phyloP scores from a whole-genome alignment of 1,140 invertebrate species.

The Oryctes rhinoceros region DNA sequence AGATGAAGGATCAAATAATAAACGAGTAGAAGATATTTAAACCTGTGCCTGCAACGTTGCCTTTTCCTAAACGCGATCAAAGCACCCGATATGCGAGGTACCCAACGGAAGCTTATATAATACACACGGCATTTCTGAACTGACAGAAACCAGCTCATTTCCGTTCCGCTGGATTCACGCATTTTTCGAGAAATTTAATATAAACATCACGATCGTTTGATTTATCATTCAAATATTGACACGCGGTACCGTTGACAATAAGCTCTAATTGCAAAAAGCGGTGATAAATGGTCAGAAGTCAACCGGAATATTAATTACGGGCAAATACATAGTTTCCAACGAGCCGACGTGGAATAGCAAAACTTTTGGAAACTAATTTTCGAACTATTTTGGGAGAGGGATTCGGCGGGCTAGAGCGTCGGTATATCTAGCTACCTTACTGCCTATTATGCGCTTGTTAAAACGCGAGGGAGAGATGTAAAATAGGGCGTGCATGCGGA shows the following conservation, averaged over 20 bases:
- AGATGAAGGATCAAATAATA: too few relatives aligned
- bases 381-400: neutral
- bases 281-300: constrained; percentile 40
- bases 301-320: constrained; percentile 43
- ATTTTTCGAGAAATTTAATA: constrained; percentile 27
- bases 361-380: constrained; percentile 18
- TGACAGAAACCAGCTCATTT: neutral
- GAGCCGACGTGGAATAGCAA: neutral
- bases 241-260: constrained; percentile 43
- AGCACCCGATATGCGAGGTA: neutral
- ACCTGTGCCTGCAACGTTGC: neutral
- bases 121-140: neutral
- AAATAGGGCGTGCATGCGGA: too few relatives aligned
- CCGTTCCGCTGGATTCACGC: neutral
- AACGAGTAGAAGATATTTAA: too few relatives aligned
- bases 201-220: constrained; percentile 30
- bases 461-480: neutral
- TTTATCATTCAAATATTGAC: constrained; percentile 39
- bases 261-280: constrained; percentile 44
- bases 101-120: neutral
- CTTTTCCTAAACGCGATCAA: neutral
- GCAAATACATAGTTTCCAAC: constrained; percentile 35
- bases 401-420: neutral
- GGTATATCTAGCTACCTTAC: neutral
- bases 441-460: neutral